A percentile compares a stretch with the other conserved stretches of the same genome.
phyloP scores from a whole-genome alignment of 2,113 vertebrate genomes.

The Lates calcarifer region DNA sequence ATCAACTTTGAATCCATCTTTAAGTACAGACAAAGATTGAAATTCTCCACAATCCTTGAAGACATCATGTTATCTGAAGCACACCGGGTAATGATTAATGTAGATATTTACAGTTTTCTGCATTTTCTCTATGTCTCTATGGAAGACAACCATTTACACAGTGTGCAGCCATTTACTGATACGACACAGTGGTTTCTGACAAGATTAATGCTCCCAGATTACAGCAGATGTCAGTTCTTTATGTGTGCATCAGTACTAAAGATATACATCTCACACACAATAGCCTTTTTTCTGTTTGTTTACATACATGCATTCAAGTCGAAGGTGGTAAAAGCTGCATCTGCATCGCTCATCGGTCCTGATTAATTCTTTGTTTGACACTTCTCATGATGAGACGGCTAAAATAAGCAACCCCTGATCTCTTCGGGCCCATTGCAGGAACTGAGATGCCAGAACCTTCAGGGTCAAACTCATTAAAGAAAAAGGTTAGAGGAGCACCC shows the following conservation, averaged over 20 bases:
- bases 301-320: conserved; percentile 29
- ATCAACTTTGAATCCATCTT: conserved; percentile 34
- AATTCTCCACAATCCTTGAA: conserved; percentile 16
- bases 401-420: conserved; percentile 59
- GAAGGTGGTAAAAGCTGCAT: conserved; percentile 57
- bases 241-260: background rate
- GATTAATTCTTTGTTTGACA: conserved; percentile 58
- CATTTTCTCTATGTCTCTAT: background rate
- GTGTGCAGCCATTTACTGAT: background rate
- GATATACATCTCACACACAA: background rate
- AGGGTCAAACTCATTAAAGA: conserved; percentile 49
- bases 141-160: background rate
- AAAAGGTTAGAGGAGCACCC: conserved; percentile 39
- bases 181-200: background rate
- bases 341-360: conserved; percentile 61
- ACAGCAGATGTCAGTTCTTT: background rate
- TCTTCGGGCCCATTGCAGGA: conserved; percentile 40
- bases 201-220: background rate
- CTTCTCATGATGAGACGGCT: conserved; percentile 44
- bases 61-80: conserved; percentile 7
- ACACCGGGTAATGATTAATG: conserved; percentile 23
- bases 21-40: conserved; percentile 35
- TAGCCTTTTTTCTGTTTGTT: conserved; percentile 32
- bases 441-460: conserved; percentile 26
- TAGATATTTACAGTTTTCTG: background rate